Percentiles rank a stretch among this genome's conserved stretches.
Conservation (phyloP, 2,113 vertebrate species). For the Accipiter cooperii region DNA sequence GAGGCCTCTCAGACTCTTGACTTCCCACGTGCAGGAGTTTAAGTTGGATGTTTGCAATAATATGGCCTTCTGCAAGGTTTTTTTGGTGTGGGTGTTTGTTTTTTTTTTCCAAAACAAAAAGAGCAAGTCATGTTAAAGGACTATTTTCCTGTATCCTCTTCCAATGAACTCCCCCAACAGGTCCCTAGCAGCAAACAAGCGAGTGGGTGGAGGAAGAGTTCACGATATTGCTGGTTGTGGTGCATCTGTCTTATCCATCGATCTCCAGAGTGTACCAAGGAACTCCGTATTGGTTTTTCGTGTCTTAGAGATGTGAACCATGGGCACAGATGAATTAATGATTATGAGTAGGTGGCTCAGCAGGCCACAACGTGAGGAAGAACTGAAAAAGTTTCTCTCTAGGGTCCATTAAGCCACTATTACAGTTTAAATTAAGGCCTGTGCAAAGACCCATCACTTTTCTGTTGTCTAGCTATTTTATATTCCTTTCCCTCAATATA, state of each 20-base stretch:
- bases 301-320: background rate
- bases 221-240: fast-evolving
- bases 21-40: background rate
- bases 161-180: background rate
- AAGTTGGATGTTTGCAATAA: background rate
- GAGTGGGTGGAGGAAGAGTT: background rate
- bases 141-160: background rate
- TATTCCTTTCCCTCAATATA: background rate
- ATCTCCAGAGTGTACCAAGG: background rate
- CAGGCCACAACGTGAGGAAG: background rate
- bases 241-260: background rate
- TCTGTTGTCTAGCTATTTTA: background rate
- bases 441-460: background rate
- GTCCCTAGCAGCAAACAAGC: background rate
- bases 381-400: background rate
- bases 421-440: background rate
- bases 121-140: background rate
- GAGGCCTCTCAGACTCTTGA: background rate
- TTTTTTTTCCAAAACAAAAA: background rate
- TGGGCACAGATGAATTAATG: background rate
- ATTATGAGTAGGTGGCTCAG: background rate
- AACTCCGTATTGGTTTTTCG: background rate
- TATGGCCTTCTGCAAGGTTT: background rate
- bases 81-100: too few relatives aligned
- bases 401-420: background rate